A percentile compares a stretch with the other conserved stretches of the same genome.
Evolutionary conservation across 2,797 vertebrate species (phyloP).

Genomic region (Coendou prehensilis): DNA sequence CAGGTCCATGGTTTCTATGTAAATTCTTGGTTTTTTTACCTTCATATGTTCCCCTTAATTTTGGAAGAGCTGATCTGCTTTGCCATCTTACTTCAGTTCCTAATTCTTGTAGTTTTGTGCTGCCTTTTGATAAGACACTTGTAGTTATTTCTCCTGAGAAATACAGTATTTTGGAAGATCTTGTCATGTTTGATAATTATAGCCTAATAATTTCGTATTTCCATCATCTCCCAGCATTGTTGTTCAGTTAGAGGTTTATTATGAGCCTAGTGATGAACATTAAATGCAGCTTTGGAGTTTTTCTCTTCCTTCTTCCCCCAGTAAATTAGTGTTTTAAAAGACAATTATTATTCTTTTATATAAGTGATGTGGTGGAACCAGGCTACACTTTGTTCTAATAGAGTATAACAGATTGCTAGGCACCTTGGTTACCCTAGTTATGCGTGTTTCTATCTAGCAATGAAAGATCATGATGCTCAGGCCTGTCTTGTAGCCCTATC

Average conservation of each 20-base stretch:
- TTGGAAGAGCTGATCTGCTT: constrained; percentile 67
- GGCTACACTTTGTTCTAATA: constrained; percentile 72
- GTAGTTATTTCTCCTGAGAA: constrained; percentile 45
- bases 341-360: constrained; percentile 67
- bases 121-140: neutral
- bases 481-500: neutral
- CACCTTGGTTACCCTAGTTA: constrained; percentile 53
- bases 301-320: neutral
- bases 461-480: constrained; percentile 38
- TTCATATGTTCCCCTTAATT: constrained; percentile 17
- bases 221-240: constrained; percentile 64
- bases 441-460: constrained; percentile 54
- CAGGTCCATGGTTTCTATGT: neutral
- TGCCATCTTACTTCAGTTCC: constrained; percentile 45
- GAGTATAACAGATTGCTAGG: constrained; percentile 56
- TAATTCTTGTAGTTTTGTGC: constrained; percentile 55
- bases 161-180: constrained; percentile 24
- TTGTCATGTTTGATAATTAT: neutral
- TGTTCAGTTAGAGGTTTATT: constrained; percentile 76
- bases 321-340: constrained; percentile 76
- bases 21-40: constrained; percentile 52
- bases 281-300: constrained; percentile 71
- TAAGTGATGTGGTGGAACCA: constrained; percentile 27
- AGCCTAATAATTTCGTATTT: constrained; percentile 73
- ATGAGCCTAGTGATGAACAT: constrained; percentile 72